phyloP scores from a whole-genome alignment of 2,113 vertebrate genomes.

The Synodontis membranacea region DNA sequence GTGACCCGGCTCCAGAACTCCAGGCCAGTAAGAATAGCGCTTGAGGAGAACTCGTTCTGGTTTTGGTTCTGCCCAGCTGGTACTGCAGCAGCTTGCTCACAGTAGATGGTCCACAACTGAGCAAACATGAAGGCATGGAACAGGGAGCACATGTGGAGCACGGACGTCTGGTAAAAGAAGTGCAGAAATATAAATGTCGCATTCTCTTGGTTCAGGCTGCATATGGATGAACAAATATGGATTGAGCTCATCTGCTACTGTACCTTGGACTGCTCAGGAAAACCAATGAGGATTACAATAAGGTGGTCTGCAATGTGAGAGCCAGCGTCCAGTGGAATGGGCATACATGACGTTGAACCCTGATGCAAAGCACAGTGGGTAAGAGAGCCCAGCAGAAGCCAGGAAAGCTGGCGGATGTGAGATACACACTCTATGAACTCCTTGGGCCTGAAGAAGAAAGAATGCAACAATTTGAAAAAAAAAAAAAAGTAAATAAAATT shows the following conservation, averaged over 20 bases:
- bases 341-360: constrained; percentile 92
- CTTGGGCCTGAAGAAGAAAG: constrained; percentile 81
- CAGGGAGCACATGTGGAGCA: constrained; percentile 97
- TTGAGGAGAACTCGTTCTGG: constrained; percentile 93
- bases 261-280: constrained; percentile 99
- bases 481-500: too few relatives aligned
- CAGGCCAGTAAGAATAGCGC: constrained; percentile 91
- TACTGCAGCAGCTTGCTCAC: constrained; percentile 91
- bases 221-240: neutral
- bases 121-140: constrained; percentile 99
- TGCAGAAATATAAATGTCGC: neutral
- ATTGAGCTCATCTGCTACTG: constrained; percentile 34
- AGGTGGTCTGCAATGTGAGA: constrained; percentile 97
- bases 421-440: constrained; percentile 99
- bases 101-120: constrained; percentile 98
- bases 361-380: constrained; percentile 94
- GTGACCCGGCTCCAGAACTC: constrained; percentile 99
- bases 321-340: constrained; percentile 96
- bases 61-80: constrained; percentile 89
- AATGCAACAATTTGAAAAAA: neutral
- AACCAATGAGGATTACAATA: constrained; percentile 97
- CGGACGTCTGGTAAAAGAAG: constrained; percentile 84
- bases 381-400: constrained; percentile 95
- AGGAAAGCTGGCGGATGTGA: constrained; percentile 95
- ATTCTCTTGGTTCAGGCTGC: neutral